phyloP scores from a whole-genome alignment of 2,888 invertebrate species.

The Cryptosula pallasiana region DNA sequence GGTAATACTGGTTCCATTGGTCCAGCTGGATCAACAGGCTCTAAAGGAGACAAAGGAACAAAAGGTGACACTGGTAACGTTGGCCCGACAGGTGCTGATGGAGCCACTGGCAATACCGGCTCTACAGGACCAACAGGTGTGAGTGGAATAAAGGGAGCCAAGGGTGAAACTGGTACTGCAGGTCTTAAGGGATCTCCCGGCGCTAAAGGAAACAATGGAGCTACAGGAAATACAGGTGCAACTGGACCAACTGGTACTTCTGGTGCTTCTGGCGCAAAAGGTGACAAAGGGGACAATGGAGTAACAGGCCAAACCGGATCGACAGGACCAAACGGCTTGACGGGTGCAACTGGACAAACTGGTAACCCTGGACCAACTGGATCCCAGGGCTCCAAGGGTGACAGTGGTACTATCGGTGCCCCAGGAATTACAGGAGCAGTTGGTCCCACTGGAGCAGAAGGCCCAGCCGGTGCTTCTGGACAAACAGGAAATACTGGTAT shows the following conservation, averaged over 20 bases:
- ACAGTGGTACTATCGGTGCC: neutral
- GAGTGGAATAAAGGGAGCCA: conserved; percentile 27
- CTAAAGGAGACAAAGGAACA: conserved; percentile 24
- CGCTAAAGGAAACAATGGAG: conserved; percentile 27
- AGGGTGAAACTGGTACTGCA: conserved; percentile 28
- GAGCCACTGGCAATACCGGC: neutral
- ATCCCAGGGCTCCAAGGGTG: conserved; percentile 3
- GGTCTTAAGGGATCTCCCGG: conserved; percentile 29
- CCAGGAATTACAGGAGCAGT: neutral
- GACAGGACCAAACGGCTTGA: neutral
- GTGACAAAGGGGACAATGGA: neutral
- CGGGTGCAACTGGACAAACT: neutral
- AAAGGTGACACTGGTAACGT: conserved; percentile 21
- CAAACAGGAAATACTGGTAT: conserved; percentile 26
- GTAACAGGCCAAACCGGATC: neutral
- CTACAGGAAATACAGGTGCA: conserved; percentile 24
- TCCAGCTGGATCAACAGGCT: neutral
- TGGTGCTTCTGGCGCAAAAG: neutral
- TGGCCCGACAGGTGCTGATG: neutral
- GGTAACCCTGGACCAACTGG: neutral
- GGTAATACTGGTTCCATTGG: conserved; percentile 15
- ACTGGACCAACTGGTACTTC: conserved; percentile 18
- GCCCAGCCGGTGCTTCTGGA: conserved; percentile 25
- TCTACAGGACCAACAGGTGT: neutral
- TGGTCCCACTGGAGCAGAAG: neutral